Base-by-base conservation (phyloP, 2,888 invertebrate genomes). In the Erebia epiphron region DNA sequence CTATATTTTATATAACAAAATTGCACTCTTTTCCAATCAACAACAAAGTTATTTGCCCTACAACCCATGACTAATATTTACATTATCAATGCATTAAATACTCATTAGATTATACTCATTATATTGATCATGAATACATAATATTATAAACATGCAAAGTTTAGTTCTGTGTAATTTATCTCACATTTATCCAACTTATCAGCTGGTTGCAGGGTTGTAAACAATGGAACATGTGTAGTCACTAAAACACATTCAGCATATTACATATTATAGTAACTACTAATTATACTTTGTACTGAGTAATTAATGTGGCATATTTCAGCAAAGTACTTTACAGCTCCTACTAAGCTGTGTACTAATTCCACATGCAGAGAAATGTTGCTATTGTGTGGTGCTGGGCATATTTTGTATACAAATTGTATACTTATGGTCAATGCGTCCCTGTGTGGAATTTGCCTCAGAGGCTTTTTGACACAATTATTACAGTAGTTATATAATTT, bases 71-170 rank as follows among this genome's bases (percentile, higher is more conserved):
- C 41, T 64, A 64, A 54, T n/a, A n/a, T 41, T 64, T 41, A 41
- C 54, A 41, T 41, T 64, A 54, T 54, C 64, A 54, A 41, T 64
- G 50, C 35, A 64, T 54, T 64, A 52, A 64, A 64, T 64, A 11
- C 18, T 64, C 35, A 64, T 64, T 64, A 64, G 52, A 26, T 35
- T 26, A 50, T 35, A 63, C 26, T 50, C n/a, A n/a, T n/a, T n/a
- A n/a, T n/a, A n/a, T n/a, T 63, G 26, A 52, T 52, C 63, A 50
- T 41, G 1, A 46, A 46, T 46, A 46, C 13, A 13, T 13, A 21
- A 2, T 21, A 62, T 62, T 62, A 49, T 18, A 14, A 62, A 49
- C 49, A 62, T 62, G 62, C 46, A 18, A 41, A 62, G 8, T 62
- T 49, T 62, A 62, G 13, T 49, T 49, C 8, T 18, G 49, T 62